These are phyloP conservation scores for Meriones psammophilus DNA, from an alignment of 2,797 vertebrate genomes.

Conservation along the genomic window DNA sequence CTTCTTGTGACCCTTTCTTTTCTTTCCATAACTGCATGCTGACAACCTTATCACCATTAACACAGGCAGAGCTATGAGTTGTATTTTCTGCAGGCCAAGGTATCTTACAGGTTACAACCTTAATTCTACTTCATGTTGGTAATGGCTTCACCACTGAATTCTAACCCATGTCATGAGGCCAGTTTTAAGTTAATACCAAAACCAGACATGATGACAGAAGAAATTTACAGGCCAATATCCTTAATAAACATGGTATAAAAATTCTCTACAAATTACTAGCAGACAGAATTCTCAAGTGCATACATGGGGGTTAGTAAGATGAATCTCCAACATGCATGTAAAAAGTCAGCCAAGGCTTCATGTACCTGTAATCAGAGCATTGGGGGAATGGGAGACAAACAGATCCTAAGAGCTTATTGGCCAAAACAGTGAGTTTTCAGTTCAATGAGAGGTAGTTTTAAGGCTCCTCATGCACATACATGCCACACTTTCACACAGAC, in stretches of 20 bases:
- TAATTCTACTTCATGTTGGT: background rate
- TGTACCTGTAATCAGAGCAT: background rate
- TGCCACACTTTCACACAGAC: background rate
- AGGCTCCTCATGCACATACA: no score
- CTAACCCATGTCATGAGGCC: background rate
- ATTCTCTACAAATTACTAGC: background rate
- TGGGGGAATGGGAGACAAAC: background rate
- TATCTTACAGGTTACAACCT: background rate
- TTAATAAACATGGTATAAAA: background rate
- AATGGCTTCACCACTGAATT: background rate
- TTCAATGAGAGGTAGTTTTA: background rate
- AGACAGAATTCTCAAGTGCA: background rate
- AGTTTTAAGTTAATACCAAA: background rate
- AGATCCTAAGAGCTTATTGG: background rate
- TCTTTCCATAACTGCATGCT: background rate
- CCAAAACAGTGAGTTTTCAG: background rate
- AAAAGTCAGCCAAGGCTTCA: background rate
- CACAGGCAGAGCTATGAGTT: background rate
- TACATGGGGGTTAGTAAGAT: background rate
- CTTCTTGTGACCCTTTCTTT: background rate
- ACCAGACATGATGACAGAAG: background rate
- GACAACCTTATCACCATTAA: background rate
- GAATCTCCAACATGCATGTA: background rate
- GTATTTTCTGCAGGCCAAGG: background rate
- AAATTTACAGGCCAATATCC: background rate